Evolutionary conservation across 2,888 invertebrate genomes (phyloP).

Genomic region (Eremobia ochroleuca): DNA sequence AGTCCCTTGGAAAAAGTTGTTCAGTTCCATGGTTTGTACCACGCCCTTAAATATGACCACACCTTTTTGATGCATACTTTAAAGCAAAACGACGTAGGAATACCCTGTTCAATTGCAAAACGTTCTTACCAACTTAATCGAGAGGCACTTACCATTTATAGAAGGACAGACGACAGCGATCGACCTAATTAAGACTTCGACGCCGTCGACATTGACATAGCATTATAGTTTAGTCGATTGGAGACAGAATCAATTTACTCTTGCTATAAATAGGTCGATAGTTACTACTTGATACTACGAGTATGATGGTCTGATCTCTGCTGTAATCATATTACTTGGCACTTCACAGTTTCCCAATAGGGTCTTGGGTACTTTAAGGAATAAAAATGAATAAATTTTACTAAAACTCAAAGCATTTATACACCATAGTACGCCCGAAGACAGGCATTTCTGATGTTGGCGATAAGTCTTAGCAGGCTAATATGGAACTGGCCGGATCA

Average conservation of each 20-base stretch:
- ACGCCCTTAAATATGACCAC: no score
- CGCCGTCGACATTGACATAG: slow-evolving; percentile 32
- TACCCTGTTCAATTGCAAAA: background rate
- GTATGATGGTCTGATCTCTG: background rate
- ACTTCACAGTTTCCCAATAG: no score
- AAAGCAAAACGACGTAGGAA: background rate
- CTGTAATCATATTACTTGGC: no score
- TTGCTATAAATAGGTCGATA: slow-evolving; percentile 25
- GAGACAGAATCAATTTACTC: slow-evolving; percentile 39
- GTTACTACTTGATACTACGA: background rate
- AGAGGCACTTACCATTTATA: slow-evolving; percentile 13
- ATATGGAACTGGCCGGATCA: background rate
- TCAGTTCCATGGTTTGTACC: no score
- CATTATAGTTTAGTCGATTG: slow-evolving; percentile 29
- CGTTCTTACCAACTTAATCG: slow-evolving; percentile 12
- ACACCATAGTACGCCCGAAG: no score
- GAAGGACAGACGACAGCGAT: slow-evolving; percentile 35
- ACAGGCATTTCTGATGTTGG: no score
- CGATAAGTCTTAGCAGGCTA: no score
- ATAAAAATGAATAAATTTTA: no score
- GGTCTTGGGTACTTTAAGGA: no score
- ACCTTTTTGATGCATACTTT: no score
- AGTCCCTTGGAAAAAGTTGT: no score
- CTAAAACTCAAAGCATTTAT: no score
- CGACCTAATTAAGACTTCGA: slow-evolving; percentile 52